A percentile compares a stretch with the other conserved stretches of the same genome.
These are phyloP conservation scores for Numenius arquata DNA, from an alignment of 2,113 vertebrate genomes.

Conservation along the genomic window DNA sequence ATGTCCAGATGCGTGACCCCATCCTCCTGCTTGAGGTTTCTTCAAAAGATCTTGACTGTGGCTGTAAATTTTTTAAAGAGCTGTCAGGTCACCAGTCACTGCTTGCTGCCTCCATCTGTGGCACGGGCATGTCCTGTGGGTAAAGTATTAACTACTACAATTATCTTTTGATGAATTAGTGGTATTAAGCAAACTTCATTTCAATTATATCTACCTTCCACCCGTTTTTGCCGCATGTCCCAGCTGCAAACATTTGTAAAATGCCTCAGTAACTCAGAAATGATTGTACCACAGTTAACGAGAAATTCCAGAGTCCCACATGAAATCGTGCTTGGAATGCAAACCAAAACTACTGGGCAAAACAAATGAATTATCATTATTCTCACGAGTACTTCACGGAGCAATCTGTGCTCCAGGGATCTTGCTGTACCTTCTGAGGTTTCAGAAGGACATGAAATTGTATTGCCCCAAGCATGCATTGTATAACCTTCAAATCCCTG, in stretches of 20 bases:
- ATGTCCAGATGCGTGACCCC: not conserved
- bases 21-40: not conserved
- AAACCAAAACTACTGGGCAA: not conserved
- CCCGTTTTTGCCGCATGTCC: not conserved
- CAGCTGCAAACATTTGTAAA: not conserved
- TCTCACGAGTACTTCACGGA: not conserved
- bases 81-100: not conserved
- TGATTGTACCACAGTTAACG: not conserved
- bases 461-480: not conserved
- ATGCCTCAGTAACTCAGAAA: not conserved
- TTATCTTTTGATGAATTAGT: not conserved
- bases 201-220: not conserved
- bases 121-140: not conserved
- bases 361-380: not conserved
- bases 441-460: not conserved
- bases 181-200: not conserved
- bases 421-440: not conserved
- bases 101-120: not conserved
- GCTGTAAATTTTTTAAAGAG: not conserved
- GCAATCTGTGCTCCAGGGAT: not conserved
- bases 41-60: not conserved
- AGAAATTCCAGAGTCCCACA: slow-evolving; percentile 5
- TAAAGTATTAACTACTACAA: not conserved
- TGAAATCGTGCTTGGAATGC: not conserved
- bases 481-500: not conserved